phyloP scores from a whole-genome alignment of 2,888 invertebrate genomes.

The Leucoma salicis region DNA sequence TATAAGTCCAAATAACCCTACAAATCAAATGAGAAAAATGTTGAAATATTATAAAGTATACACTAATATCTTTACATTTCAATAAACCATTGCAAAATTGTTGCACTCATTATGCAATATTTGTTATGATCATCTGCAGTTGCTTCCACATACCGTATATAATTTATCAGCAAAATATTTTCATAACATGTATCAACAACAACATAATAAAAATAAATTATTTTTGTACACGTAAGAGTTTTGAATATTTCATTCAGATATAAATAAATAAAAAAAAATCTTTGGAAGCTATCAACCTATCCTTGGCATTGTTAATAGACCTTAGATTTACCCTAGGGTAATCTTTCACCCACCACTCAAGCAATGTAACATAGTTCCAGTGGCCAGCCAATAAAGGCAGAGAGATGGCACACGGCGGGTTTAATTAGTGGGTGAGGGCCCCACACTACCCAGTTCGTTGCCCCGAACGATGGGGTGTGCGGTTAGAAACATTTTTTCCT shows the following conservation, averaged over 20 bases:
- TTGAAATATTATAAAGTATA: slow-evolving; percentile 5
- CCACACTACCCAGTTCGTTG: too few species aligned
- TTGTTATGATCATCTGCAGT: slow-evolving; percentile 46
- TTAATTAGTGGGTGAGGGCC: too few species aligned
- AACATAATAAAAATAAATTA: slow-evolving; percentile 39
- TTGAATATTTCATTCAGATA: background rate
- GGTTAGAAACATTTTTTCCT: too few species aligned
- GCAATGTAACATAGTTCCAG: too few species aligned
- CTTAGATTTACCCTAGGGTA: too few species aligned
- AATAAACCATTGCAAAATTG: slow-evolving; percentile 37
- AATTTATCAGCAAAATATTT: slow-evolving; percentile 67
- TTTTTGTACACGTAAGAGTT: slow-evolving; percentile 16
- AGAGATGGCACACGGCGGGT: too few species aligned
- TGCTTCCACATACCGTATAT: slow-evolving; percentile 71
- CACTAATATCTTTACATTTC: slow-evolving; percentile 10
- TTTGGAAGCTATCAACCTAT: background rate
- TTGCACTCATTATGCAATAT: slow-evolving; percentile 60
- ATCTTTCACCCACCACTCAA: too few species aligned
- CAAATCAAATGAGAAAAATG: background rate
- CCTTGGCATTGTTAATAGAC: too few species aligned
- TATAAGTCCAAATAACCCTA: too few species aligned
- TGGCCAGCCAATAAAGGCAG: too few species aligned
- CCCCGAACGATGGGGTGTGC: too few species aligned
- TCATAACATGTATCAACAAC: slow-evolving; percentile 55
- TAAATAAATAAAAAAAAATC: background rate